phyloP scores from a whole-genome alignment of 1,140 invertebrate species.

The Penaeus japonicus region DNA sequence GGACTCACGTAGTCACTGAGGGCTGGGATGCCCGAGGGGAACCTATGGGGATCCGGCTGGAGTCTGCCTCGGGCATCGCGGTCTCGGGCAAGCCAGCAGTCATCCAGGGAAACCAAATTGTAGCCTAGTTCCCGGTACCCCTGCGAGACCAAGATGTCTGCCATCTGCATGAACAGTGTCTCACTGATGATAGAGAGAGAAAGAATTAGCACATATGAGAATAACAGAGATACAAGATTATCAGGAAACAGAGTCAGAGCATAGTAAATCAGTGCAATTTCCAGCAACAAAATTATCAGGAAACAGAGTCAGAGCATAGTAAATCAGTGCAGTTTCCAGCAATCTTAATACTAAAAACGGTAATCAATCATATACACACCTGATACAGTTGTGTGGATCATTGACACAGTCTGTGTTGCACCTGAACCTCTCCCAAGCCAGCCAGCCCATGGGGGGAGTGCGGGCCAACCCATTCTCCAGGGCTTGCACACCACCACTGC shows the following conservation, averaged over 20 bases:
- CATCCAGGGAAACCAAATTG: slow-evolving; percentile 93
- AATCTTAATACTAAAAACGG: background rate
- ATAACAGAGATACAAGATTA: too few species aligned
- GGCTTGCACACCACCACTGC: slow-evolving; percentile 14
- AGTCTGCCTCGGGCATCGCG: slow-evolving; percentile 78
- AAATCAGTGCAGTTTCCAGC: too few species aligned
- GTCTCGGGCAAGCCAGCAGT: slow-evolving; percentile 91
- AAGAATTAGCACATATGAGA: background rate
- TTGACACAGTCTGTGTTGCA: slow-evolving; percentile 93
- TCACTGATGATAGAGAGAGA: slow-evolving; percentile 74
- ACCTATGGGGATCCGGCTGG: slow-evolving; percentile 84
- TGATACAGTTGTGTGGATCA: slow-evolving; percentile 93
- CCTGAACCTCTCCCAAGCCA: slow-evolving; percentile 91
- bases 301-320: too few species aligned
- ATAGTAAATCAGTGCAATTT: too few species aligned
- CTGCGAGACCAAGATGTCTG: slow-evolving; percentile 86
- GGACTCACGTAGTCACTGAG: slow-evolving; percentile 88
- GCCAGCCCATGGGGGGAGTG: slow-evolving; percentile 90
- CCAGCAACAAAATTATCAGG: too few species aligned
- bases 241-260: too few species aligned
- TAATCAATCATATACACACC: slow-evolving; percentile 29
- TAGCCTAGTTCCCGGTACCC: slow-evolving; percentile 90
- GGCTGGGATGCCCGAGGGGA: slow-evolving; percentile 91
- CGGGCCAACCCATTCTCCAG: slow-evolving; percentile 84
- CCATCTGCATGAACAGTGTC: slow-evolving; percentile 88